Evolutionary conservation across 2,888 invertebrate species (phyloP).

Genomic region (Nipponacmea schrenckii): DNA sequence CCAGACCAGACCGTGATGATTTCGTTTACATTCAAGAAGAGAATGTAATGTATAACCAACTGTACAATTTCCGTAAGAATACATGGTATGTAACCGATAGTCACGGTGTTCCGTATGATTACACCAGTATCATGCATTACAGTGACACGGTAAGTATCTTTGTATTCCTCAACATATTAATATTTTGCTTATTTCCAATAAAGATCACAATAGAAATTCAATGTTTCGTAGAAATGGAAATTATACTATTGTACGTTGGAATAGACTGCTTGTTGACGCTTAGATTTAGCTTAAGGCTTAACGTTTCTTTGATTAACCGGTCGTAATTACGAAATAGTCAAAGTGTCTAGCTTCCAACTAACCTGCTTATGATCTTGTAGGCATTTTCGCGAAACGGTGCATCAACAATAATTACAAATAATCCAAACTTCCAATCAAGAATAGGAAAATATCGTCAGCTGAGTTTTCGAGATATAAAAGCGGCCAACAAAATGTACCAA

Average conservation of each 20-base stretch:
- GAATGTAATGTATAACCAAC: slow-evolving; percentile 35
- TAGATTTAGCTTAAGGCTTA: no score
- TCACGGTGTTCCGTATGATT: slow-evolving; percentile 51
- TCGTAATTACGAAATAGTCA: no score
- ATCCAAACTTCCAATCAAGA: slow-evolving; percentile 48
- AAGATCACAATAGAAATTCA: no score
- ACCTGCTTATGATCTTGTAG: slow-evolving; percentile 23
- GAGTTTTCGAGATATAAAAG: slow-evolving; percentile 51
- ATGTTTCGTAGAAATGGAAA: no score
- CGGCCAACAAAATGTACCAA: slow-evolving; percentile 51
- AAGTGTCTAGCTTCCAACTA: background rate
- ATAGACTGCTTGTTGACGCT: background rate
- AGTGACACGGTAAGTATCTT: slow-evolving; percentile 35
- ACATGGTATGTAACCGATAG: slow-evolving; percentile 30
- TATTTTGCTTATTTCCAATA: no score
- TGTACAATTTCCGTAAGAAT: slow-evolving; percentile 49
- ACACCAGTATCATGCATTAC: slow-evolving; percentile 56
- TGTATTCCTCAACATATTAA: background rate
- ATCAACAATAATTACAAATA: slow-evolving; percentile 52
- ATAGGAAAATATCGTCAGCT: slow-evolving; percentile 50
- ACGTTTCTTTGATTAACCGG: no score
- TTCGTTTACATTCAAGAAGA: slow-evolving; percentile 35
- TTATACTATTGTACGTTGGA: background rate
- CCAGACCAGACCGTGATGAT: slow-evolving; percentile 47
- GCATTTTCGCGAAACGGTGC: slow-evolving; percentile 49